Evolutionary conservation across 2,113 vertebrate species (phyloP).

Genomic region (Canis aureus): DNA sequence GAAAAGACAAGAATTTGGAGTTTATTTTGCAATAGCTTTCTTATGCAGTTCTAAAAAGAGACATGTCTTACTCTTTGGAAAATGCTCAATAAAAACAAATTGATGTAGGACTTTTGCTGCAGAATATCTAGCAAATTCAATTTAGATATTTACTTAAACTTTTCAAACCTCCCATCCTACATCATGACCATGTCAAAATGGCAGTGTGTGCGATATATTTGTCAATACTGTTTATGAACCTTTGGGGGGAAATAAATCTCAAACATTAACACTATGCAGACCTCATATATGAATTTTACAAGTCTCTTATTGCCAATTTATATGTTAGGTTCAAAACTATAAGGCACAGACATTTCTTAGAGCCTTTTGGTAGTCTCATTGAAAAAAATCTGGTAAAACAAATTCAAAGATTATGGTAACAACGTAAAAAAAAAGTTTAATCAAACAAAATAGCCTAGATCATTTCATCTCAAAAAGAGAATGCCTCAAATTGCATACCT

Average conservation of each 20-base stretch:
- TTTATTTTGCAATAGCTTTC: constrained; percentile 53
- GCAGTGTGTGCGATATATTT: constrained; percentile 62
- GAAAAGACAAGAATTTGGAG: constrained; percentile 59
- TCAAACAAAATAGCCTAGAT: constrained; percentile 48
- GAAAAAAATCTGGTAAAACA: neutral
- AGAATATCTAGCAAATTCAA: constrained; percentile 62
- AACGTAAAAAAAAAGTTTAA: constrained; percentile 63
- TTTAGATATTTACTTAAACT: constrained; percentile 76
- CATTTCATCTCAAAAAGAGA: constrained; percentile 51
- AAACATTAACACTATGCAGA: constrained; percentile 1
- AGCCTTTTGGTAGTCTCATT: neutral
- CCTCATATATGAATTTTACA: constrained; percentile 56
- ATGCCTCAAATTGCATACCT: neutral
- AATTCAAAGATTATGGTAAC: constrained; percentile 19
- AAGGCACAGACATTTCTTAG: neutral
- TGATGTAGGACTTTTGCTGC: constrained; percentile 27
- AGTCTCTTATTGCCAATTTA: constrained; percentile 49
- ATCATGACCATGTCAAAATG: constrained; percentile 67
- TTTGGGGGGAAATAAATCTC: constrained; percentile 65
- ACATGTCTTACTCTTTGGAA: constrained; percentile 49
- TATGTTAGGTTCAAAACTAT: constrained; percentile 70
- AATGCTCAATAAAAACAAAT: constrained; percentile 76
- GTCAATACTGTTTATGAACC: constrained; percentile 74
- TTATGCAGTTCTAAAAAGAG: constrained; percentile 20
- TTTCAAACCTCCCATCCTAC: constrained; percentile 64